These are phyloP conservation scores for Holcopasites calliopsidis DNA, from an alignment of 1,140 invertebrate genomes.

Conservation along the genomic window DNA sequence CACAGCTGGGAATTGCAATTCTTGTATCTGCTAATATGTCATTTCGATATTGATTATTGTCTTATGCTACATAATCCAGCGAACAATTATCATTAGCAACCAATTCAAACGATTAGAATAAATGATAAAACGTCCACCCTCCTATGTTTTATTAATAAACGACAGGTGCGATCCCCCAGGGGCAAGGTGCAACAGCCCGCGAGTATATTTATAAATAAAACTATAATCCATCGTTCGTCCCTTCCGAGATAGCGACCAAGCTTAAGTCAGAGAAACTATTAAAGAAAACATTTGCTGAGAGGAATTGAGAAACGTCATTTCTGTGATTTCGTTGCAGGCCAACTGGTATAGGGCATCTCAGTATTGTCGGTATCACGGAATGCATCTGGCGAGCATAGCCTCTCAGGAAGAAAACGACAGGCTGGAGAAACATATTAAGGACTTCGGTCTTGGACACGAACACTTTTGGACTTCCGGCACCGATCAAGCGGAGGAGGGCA, in stretches of 20 bases:
- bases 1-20: too few species aligned
- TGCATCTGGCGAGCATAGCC: conserved; percentile 93
- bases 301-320: conserved; percentile 10
- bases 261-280: background rate
- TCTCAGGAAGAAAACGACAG: conserved; percentile 94
- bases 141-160: conserved; percentile 26
- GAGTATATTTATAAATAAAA: conserved; percentile 15
- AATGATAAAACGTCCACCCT: background rate
- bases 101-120: conserved; percentile 5
- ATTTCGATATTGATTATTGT: too few species aligned
- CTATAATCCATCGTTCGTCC: background rate
- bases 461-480: conserved; percentile 96
- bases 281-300: background rate
- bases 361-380: conserved; percentile 94
- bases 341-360: conserved; percentile 96
- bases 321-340: conserved; percentile 81
- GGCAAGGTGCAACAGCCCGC: background rate
- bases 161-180: background rate
- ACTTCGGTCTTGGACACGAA: conserved; percentile 91
- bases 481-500: conserved; percentile 93
- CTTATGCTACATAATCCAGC: background rate
- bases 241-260: background rate
- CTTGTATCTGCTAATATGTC: too few species aligned
- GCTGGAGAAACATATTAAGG: conserved; percentile 90
- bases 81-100: background rate